Conservation (phyloP, 2,113 vertebrate genomes). For the Chlamydotis undulata region DNA sequence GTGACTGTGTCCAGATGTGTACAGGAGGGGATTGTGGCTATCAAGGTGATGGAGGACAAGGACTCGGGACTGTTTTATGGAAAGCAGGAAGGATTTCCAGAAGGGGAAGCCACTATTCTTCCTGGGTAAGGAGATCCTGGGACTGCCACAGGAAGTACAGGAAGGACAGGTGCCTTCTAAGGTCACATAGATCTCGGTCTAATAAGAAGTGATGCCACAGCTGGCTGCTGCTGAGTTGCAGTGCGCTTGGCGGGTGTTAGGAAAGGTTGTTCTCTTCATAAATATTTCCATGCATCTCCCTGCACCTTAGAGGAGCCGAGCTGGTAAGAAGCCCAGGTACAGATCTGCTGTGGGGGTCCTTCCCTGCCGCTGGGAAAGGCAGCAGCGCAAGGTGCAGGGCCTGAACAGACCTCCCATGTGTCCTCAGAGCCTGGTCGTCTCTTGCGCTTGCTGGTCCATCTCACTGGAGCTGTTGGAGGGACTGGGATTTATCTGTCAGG, state of each 20-base stretch:
- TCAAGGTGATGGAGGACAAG: neutral
- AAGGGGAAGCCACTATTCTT: neutral
- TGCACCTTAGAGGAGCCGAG: neutral
- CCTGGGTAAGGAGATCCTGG: neutral
- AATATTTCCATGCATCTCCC: neutral
- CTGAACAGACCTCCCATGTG: neutral
- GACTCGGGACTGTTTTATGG: neutral
- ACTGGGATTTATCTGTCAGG: neutral
- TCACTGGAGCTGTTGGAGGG: neutral
- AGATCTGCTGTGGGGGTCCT: neutral
- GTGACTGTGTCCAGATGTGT: neutral
- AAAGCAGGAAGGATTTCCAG: neutral
- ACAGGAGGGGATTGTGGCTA: neutral
- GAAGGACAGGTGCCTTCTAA: neutral
- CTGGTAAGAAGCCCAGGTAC: neutral
- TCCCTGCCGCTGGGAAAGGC: neutral
- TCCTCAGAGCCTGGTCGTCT: neutral
- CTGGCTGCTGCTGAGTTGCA: neutral
- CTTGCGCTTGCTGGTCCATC: neutral
- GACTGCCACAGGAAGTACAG: neutral
- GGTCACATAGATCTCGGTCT: neutral
- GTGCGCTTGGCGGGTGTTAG: neutral
- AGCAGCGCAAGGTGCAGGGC: neutral
- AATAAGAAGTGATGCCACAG: neutral
- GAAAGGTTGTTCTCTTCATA: neutral